Evolutionary conservation across 2,797 vertebrate species (phyloP).

Genomic region (Chaetodon trifasciatus): DNA sequence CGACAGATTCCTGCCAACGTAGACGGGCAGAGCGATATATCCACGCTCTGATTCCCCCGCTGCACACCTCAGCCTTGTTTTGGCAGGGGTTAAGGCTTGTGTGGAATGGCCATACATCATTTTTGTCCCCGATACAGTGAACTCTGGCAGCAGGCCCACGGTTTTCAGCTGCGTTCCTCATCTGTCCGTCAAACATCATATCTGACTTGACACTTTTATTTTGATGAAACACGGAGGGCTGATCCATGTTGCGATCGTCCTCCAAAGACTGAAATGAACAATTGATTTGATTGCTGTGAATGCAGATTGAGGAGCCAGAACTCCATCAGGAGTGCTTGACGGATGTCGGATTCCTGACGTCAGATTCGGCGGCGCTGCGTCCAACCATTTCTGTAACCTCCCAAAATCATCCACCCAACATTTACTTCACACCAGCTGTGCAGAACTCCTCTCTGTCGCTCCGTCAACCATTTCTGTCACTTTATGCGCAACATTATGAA

Average conservation of each 20-base stretch:
- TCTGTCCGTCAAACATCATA: conserved; percentile 1
- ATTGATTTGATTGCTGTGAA: background rate
- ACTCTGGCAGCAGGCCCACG: background rate
- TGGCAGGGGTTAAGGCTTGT: conserved; percentile 17
- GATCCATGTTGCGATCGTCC: background rate
- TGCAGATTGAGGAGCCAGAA: background rate
- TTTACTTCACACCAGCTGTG: background rate
- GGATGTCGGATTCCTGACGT: no score
- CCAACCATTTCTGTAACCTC: background rate
- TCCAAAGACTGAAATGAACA: background rate
- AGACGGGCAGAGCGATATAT: conserved; percentile 4
- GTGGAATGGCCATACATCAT: conserved; percentile 20
- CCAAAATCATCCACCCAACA: no score
- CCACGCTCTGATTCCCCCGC: conserved; percentile 25
- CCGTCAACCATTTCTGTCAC: background rate
- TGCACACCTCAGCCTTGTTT: conserved; percentile 17
- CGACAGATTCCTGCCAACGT: conserved; percentile 8
- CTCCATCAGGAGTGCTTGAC: no score
- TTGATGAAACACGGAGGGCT: background rate
- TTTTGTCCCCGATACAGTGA: conserved; percentile 17
- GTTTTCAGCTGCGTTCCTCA: background rate
- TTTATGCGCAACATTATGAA: background rate
- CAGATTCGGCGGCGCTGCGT: background rate
- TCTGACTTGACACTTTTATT: background rate
- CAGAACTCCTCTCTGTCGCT: background rate